Conservation (phyloP, 2,113 vertebrate genomes). For the Tetraodon nigroviridis region DNA sequence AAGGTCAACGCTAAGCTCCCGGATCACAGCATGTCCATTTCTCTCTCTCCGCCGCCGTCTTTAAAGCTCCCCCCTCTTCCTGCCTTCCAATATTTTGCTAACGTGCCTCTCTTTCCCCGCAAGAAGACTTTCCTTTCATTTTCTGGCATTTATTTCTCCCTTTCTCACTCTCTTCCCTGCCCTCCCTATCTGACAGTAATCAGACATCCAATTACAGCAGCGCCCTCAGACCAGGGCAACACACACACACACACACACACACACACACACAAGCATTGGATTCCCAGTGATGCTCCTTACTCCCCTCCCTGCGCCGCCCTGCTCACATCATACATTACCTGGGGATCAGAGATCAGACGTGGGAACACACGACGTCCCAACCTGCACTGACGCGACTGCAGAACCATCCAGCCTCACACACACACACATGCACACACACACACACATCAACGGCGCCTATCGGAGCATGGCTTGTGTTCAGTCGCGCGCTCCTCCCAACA, state of each 20-base stretch:
- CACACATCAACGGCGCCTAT: not conserved
- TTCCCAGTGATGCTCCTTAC: conserved; percentile 41
- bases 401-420: not conserved
- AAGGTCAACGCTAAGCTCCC: conserved; percentile 60
- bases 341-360: conserved; percentile 25
- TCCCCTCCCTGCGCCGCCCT: conserved; percentile 35
- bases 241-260: conserved; percentile 23
- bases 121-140: conserved; percentile 36
- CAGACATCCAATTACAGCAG: conserved; percentile 67
- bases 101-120: conserved; percentile 11
- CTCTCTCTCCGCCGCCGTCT: conserved; percentile 11
- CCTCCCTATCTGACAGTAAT: conserved; percentile 58
- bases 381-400: too few species aligned
- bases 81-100: conserved; percentile 2
- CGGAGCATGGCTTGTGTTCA: not conserved
- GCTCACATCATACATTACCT: conserved; percentile 33
- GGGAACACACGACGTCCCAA: conserved; percentile 1
- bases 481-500: not conserved
- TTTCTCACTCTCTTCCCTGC: not conserved
- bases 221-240: conserved; percentile 25
- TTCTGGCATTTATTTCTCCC: conserved; percentile 1
- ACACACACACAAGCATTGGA: conserved; percentile 25
- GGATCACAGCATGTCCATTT: conserved; percentile 56
- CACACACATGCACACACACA: not conserved
- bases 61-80: conserved; percentile 19